These are phyloP conservation scores for Diplazon laetatorius DNA, from an alignment of 2,888 invertebrate species.

Conservation along the genomic window DNA sequence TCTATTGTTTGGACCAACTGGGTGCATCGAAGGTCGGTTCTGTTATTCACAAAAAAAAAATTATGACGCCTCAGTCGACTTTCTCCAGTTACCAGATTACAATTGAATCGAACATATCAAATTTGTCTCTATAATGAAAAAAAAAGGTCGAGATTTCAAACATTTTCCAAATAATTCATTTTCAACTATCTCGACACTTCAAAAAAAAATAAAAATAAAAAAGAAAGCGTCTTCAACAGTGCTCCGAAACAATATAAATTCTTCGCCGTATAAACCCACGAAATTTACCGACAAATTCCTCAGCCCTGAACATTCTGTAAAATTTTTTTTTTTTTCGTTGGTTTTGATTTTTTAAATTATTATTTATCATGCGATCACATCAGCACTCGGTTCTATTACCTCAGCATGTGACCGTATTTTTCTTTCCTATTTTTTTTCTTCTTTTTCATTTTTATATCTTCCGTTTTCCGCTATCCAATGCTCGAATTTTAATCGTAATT, in stretches of 20 bases:
- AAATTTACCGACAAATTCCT: neutral
- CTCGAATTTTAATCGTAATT: neutral
- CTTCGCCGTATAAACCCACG: neutral
- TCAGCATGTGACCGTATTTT: conserved; percentile 11
- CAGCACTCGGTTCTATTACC: neutral
- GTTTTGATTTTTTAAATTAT: conserved; percentile 18
- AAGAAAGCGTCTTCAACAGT: neutral
- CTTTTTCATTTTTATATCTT: too few relatives aligned
- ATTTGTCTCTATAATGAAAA: neutral
- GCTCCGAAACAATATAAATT: neutral
- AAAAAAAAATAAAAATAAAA: neutral
- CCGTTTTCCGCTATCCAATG: neutral
- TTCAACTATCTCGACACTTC: neutral
- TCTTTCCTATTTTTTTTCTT: neutral
- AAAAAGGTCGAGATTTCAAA: neutral
- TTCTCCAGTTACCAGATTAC: too few relatives aligned
- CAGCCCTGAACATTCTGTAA: too few relatives aligned
- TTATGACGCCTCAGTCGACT: too few relatives aligned
- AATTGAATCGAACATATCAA: conserved; percentile 25
- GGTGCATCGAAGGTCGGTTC: conserved; percentile 81
- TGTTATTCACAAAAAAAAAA: conserved; percentile 61
- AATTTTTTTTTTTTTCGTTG: conserved; percentile 6
- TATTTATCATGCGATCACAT: neutral
- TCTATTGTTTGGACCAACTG: conserved; percentile 78
- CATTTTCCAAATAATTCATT: neutral